These are phyloP conservation scores for Lasaia peninsularis DNA, from an alignment of 1,140 invertebrate species.

Conservation along the genomic window DNA sequence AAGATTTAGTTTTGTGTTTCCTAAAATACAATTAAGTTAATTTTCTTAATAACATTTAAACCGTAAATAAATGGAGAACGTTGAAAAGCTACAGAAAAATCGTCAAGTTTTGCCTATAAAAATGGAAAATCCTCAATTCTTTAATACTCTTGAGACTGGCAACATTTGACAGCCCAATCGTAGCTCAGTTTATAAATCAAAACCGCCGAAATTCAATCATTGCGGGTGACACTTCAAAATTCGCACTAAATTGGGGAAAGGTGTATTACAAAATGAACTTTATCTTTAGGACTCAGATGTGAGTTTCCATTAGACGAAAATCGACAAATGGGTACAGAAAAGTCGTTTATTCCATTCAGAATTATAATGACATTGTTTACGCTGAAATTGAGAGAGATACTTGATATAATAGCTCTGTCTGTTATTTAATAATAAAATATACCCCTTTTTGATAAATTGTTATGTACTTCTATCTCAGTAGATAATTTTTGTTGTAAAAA, in stretches of 20 bases:
- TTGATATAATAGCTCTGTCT: neutral
- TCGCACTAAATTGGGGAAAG: neutral
- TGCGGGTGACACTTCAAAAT: conserved; percentile 30
- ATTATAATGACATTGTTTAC: conserved; percentile 10
- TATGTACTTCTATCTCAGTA: too few species aligned
- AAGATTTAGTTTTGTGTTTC: neutral
- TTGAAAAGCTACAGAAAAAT: neutral
- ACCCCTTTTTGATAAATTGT: neutral
- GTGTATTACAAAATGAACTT: neutral
- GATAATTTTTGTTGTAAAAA: too few species aligned
- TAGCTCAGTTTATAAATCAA: conserved; percentile 34
- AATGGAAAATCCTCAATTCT: neutral
- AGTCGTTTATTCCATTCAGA: conserved; percentile 9
- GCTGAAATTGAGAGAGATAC: conserved; percentile 1
- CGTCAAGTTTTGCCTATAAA: neutral
- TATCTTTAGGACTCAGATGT: neutral
- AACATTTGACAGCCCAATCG: conserved; percentile 15
- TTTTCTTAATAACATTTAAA: neutral
- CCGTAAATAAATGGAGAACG: neutral
- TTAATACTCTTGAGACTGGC: neutral
- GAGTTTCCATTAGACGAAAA: neutral
- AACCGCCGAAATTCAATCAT: conserved; percentile 39
- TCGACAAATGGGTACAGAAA: neutral
- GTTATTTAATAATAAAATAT: neutral
- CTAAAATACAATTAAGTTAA: neutral